phyloP scores from a whole-genome alignment of 2,113 vertebrate species.

The Eurypyga helias region DNA sequence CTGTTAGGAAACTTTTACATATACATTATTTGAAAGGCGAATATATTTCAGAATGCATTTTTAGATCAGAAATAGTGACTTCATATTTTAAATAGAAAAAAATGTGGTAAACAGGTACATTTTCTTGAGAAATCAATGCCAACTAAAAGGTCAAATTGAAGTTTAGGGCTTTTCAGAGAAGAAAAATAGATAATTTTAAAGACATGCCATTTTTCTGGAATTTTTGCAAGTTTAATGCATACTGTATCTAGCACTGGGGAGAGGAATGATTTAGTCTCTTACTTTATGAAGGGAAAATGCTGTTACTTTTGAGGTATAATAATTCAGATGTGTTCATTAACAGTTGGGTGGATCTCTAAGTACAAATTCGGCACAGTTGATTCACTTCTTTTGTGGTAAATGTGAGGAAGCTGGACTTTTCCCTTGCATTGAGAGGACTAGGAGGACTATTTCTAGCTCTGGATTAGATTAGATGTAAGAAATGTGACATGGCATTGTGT shows the following conservation, averaged over 20 bases:
- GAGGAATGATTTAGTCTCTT: neutral
- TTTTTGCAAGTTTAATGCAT: neutral
- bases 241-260: neutral
- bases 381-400: neutral
- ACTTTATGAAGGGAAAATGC: neutral
- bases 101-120: fast-evolving
- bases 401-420: neutral
- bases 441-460: neutral
- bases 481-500: neutral
- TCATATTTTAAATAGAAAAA: neutral
- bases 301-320: neutral
- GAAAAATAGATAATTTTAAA: neutral
- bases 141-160: neutral
- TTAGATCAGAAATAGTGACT: neutral
- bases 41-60: neutral
- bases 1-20: neutral
- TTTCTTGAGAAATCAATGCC: neutral
- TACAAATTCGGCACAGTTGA: neutral
- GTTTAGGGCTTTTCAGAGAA: neutral
- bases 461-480: neutral
- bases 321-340: neutral
- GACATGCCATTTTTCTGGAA: neutral
- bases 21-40: neutral
- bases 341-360: neutral
- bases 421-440: neutral